Evolutionary conservation across 2,797 vertebrate species (phyloP).

Genomic region (Sitta carolinensis): DNA sequence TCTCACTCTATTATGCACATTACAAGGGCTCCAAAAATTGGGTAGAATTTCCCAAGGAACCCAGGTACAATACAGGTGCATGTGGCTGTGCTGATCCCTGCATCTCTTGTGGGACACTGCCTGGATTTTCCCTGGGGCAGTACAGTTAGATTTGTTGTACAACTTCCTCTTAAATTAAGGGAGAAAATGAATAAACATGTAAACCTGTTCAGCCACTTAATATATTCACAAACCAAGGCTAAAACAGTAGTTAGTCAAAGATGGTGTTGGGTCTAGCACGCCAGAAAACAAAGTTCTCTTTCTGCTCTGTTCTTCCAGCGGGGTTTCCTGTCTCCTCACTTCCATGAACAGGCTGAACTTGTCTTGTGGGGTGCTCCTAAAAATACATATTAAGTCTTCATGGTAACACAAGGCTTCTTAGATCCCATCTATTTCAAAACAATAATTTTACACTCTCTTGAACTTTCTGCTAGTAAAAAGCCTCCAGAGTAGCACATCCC

Average conservation of each 20-base stretch:
- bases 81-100: background rate
- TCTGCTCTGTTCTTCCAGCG: background rate
- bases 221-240: background rate
- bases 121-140: background rate
- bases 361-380: background rate
- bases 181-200: constrained; percentile 19
- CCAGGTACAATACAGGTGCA: background rate
- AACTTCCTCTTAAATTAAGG: background rate
- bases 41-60: background rate
- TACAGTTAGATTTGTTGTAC: background rate
- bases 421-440: background rate
- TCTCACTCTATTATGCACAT: background rate
- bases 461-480: background rate
- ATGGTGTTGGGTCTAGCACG: background rate
- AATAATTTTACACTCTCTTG: background rate
- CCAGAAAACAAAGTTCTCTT: background rate
- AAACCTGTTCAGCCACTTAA: constrained; percentile 11
- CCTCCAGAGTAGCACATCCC: background rate
- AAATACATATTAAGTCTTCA: background rate
- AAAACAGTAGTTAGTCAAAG: background rate
- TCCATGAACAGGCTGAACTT: background rate
- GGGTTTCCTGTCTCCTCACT: background rate
- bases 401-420: background rate
- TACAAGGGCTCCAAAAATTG: background rate
- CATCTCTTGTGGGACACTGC: background rate